phyloP scores from a whole-genome alignment of 1,140 invertebrate genomes.

The Danaus plexippus region DNA sequence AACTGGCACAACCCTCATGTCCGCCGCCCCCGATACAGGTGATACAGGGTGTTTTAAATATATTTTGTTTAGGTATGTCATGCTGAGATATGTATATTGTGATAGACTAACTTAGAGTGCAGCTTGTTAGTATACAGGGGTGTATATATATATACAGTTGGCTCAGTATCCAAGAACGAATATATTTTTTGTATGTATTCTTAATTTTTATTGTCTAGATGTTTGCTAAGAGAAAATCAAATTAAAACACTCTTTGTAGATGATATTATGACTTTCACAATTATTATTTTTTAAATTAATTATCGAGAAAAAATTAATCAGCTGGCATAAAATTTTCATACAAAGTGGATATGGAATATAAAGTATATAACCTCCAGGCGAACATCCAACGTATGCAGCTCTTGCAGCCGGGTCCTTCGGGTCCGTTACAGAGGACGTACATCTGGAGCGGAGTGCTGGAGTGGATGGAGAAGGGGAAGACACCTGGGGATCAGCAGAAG shows the following conservation, averaged over 20 bases:
- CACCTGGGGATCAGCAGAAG: slow-evolving; percentile 80
- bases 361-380: slow-evolving; percentile 30
- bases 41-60: slow-evolving; percentile 27
- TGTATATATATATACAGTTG: neutral
- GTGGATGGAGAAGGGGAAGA: slow-evolving; percentile 91
- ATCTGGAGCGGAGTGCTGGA: slow-evolving; percentile 92
- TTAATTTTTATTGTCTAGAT: too few species aligned
- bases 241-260: too few species aligned
- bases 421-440: slow-evolving; percentile 74
- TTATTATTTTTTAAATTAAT: too few species aligned
- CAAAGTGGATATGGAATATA: too few species aligned
- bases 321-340: too few species aligned
- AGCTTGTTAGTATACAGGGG: neutral
- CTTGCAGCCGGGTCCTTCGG: slow-evolving; percentile 32
- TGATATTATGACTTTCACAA: too few species aligned
- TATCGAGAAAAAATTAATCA: too few species aligned
- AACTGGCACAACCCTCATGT: slow-evolving; percentile 54
- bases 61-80: neutral
- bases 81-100: too few species aligned
- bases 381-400: slow-evolving; percentile 37
- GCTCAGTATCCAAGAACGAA: too few species aligned
- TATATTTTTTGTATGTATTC: too few species aligned
- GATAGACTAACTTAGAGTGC: neutral
- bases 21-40: slow-evolving; percentile 78
- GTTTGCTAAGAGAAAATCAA: too few species aligned